Base-by-base conservation (phyloP, 2,797 vertebrate species). In the Numenius phaeopus region DNA sequence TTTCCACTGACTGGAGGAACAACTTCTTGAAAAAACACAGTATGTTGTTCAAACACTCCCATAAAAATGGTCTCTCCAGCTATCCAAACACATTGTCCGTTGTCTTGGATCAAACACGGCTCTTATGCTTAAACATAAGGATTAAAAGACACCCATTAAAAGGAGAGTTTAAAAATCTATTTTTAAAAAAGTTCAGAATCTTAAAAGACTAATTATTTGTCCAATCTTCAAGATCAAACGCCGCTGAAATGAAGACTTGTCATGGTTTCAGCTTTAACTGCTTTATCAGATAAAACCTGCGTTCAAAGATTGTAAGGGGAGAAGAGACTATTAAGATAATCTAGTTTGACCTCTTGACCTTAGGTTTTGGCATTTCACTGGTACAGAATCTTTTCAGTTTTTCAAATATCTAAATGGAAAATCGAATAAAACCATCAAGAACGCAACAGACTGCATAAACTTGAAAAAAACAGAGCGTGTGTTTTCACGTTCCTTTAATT, bases 331-430 rank as follows among this genome's bases (percentile, higher is more conserved):
- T 76, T 80, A 39, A 85, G 21, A 79, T 57, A 93, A 95, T 82
- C 86, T 93, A 70, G n/a, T 64, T 15, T 94, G 84, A 96, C 94
- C 90, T 86, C 30, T 18, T 11, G 76, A 87, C 90, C 92, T 92
- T n/a, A 39, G 29, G 61, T 86, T 92, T 89, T 58, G 72, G 57
- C 52, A 55, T 87, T 87, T 94, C 80, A 55, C n/a, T 46, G 50
- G 40, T 34, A 62, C 14, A 49, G 71, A n/a, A 71, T 54, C 49
- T 78, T 81, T 76, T 46, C 77, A 23, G n/a, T 49, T 55, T n/a
- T 34, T 80, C 32, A 4, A n/a, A 34, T 2, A 58, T 32, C 27
- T 58, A 37, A 61, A 59, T 30, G 54, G 50, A 69, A 91, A 75
- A 75, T 1, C 4, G 30, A 89, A 46, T 78, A 80, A 89, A 83